Percentiles rank a stretch among this genome's conserved stretches.
These are phyloP conservation scores for Pangasianodon hypophthalmus DNA, from an alignment of 2,113 vertebrate species.

Conservation along the genomic window DNA sequence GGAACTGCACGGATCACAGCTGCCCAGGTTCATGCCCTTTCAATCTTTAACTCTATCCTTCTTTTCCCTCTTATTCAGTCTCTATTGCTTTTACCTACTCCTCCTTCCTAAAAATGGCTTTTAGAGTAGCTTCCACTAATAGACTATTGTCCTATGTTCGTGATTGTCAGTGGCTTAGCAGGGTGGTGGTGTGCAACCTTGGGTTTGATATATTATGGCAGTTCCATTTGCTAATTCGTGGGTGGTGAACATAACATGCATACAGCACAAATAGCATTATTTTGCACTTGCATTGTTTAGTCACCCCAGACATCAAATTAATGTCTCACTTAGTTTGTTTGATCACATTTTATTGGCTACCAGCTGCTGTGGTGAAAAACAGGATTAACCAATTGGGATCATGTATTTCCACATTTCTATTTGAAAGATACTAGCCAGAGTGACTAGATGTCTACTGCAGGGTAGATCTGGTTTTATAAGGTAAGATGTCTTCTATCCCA, in stretches of 20 bases:
- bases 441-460: too few species aligned
- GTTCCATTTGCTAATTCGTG: not conserved
- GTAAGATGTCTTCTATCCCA: too few species aligned
- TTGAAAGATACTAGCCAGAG: too few species aligned
- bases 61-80: not conserved
- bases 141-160: not conserved
- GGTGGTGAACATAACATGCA: not conserved
- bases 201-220: not conserved
- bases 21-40: slow-evolving; percentile 82
- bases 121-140: too few species aligned
- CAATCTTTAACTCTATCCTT: not conserved
- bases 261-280: not conserved
- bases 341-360: too few species aligned
- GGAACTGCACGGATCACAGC: slow-evolving; percentile 87
- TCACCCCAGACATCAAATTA: too few species aligned
- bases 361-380: too few species aligned
- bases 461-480: too few species aligned
- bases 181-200: not conserved
- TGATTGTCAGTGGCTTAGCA: not conserved
- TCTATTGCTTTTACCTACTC: not conserved
- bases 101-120: not conserved
- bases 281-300: too few species aligned
- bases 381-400: too few species aligned
- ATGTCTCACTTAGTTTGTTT: too few species aligned
- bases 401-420: too few species aligned